Base-by-base conservation (phyloP, 2,888 invertebrate genomes). In the Limnephilus marmoratus region DNA sequence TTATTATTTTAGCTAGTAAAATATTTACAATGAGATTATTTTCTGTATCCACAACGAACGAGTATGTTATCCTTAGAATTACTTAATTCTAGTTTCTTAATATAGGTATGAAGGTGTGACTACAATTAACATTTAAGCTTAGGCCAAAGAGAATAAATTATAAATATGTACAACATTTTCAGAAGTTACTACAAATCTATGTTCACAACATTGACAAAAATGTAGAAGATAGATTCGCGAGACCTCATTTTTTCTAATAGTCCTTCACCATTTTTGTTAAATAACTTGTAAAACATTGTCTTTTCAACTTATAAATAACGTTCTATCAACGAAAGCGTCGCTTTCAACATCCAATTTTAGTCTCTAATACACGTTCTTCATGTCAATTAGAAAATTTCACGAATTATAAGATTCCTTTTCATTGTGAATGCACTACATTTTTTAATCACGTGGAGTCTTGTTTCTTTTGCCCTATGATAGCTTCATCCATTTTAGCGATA, bases 401-500 rank as follows among this genome's bases (percentile, higher is more conserved):
- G 18, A 68, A 24, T 68, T 5, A 68, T 7, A 68, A 68, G 18
- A 68, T 18, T 68, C 24, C 68, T 68, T 68, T 18, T 24, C 9
- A 68, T 24, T 89, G 24, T n/a, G 68, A n/a, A 68, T 68, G 68
- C 24, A 68, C 24, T 24, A 24, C 68, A 24, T 68, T n/a, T 24
- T 68, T 9, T 24, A 68, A 90, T 93, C 91, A 92, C 45, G 91
- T 91, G 49, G 82, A 90, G 18, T 92, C 91, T 82, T 87, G 68
- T 81, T 93, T 93, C 41, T 89, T 92, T 29, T 89, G 85, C 3
- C 96, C 96, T 94, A 96, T 94, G 82, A 96, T 94, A 15, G 96
- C 96, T 94, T 95, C 95, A 29, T 96, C 96, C 94, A 96, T 94
- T 94, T 95, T 95, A 0, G 94, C 95, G 94, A 96, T 95, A 12